phyloP scores from a whole-genome alignment of 2,113 vertebrate genomes.

The Caranx melampygus region DNA sequence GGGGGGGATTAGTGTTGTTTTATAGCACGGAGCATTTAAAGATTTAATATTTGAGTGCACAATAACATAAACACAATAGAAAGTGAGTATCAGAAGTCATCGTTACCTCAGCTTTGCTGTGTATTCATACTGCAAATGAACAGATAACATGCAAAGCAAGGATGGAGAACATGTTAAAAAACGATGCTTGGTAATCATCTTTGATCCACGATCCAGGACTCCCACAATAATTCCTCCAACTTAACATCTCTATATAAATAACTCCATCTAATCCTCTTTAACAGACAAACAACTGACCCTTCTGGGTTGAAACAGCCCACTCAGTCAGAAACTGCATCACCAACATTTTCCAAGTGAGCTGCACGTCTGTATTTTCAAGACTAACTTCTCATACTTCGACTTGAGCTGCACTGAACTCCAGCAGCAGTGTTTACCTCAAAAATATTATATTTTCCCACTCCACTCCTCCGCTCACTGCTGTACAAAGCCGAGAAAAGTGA shows the following conservation, averaged over 20 bases:
- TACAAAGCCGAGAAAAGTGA: constrained; percentile 61
- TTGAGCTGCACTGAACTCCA: constrained; percentile 31
- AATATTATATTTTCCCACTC: constrained; percentile 24
- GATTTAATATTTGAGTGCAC: too few species aligned
- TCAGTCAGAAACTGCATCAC: not conserved
- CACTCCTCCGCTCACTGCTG: constrained; percentile 41
- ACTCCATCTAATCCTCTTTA: not conserved
- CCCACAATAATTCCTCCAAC: not conserved
- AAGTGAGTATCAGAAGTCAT: too few species aligned
- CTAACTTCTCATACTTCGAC: constrained; percentile 38
- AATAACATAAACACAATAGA: too few species aligned
- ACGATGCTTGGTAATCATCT: too few species aligned
- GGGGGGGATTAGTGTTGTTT: too few species aligned
- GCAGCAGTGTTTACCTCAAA: constrained; percentile 38
- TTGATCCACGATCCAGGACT: not conserved
- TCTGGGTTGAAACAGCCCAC: not conserved
- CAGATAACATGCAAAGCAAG: too few species aligned
- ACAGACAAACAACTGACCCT: not conserved
- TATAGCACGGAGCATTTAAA: too few species aligned
- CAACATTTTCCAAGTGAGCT: constrained; percentile 2
- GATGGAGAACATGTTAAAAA: too few species aligned
- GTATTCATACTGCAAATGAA: too few species aligned
- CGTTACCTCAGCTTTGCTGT: too few species aligned
- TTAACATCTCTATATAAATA: not conserved
- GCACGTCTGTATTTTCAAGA: constrained; percentile 7